Evolutionary conservation across 2,888 invertebrate species (phyloP), one percentile per base, ranked within the genome.

Genomic region (Phaonia tiefii): DNA sequence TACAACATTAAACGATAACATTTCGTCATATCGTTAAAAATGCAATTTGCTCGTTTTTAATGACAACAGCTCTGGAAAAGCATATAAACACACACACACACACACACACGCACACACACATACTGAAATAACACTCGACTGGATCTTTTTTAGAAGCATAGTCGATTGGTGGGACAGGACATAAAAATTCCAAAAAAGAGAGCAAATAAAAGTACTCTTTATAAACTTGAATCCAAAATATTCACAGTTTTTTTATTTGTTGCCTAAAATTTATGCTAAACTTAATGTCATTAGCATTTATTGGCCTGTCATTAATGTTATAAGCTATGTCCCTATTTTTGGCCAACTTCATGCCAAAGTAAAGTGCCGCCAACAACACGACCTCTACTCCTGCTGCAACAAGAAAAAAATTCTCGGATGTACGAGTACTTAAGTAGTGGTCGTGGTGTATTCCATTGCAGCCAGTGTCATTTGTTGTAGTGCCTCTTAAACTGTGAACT

Each of bases 301-400:
- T 86, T 86, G 83, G 84, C 84, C 80, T 83, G 84, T 83, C 86
- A 84, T 86, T 85, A 86, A 84, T 83, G 83, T 82, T 84, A 85
- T 85, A 84, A 83, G 84, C 85, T 83, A 10, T 39, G 17, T 22
- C 25, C 22, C 25, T 13, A 25, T 66, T 73, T 71, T 76, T 78
- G 78, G 79, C 72, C 70, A 66, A n/a, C 25, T 22, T 22, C 44
- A 56, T 79, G 75, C 79, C 75, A 75, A 79, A 76, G 71, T 54
- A 49, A 44, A 42, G 51, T 46, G 25, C 13, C 54, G 58, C 7
- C 42, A 42, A 5, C 22, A 11, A 8, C 44, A 13, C 44, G 2
- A 11, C 10, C 44, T 2, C 44, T 44, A 44, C 44, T 22, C 11
- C 31, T 31, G 31, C 31, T 26, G 25, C 56, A 73, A 74, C 54